Evolutionary conservation across 2,888 invertebrate species (phyloP), one percentile per base, ranked within the genome.

Genomic region (Synergus laeviventris): DNA sequence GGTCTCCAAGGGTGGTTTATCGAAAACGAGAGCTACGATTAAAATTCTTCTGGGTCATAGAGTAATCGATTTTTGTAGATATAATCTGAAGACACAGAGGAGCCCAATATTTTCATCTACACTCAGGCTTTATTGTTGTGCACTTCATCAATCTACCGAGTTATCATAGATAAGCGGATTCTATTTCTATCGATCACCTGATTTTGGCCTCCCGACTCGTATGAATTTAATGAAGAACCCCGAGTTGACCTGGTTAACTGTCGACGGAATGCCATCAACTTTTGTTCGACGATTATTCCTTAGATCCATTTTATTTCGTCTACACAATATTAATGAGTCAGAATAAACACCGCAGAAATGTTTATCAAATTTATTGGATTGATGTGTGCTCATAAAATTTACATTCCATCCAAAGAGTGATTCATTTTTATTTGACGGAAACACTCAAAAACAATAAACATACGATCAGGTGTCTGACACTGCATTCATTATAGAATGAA

Each of bases 211-310:
- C 66, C 14, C 24, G 42, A 45, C 12, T 66, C 9, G 66, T 66
- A 16, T 8, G 21, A 45, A 45, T 66, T 45, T 66, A 66, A 66
- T 66, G 66, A 66, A 5, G 21, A 24, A 66, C 16, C 24, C 24
- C 1, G 21, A 7, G 45, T 16, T 66, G 24, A n/a, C 45, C 66
- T 42, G 16, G 14, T 24, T 62, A n/a, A n/a, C 9, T 9, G 18
- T 38, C 61, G 61, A 38, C 16, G 36, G n/a, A 36, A 62, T 42
- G 12, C 7, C 4, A n/a, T n/a, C 9, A 62, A 62, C 61, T 62
- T n/a, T 62, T 62, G 8, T 3, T 21, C 59, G 11, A 36, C 16
- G 14, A 62, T 36, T 36, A 62, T 62, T 62, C 7, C 11, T 31
- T 16, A 16, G 21, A 14, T 14, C 31, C 24, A 14, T 14, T 31